Conservation (phyloP, 2,797 vertebrate genomes). For the Chiropotes sagulatus region DNA sequence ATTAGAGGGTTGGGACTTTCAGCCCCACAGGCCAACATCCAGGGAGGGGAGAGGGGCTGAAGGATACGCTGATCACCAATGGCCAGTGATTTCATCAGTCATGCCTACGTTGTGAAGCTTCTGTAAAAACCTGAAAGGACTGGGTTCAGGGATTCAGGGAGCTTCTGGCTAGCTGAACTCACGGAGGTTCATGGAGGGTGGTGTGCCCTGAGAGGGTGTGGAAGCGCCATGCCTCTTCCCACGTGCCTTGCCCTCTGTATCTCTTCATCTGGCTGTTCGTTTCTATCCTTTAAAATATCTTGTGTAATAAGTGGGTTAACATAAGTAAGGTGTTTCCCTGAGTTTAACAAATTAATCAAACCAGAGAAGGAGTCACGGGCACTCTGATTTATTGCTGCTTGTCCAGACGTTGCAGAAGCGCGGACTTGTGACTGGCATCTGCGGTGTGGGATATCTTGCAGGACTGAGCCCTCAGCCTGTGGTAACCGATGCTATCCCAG, state of each 20-base stretch:
- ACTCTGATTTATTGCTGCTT: background rate
- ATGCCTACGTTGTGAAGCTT: background rate
- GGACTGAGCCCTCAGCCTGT: background rate
- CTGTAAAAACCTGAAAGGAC: background rate
- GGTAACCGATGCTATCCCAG: background rate
- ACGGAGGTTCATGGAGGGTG: background rate
- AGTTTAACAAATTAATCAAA: background rate
- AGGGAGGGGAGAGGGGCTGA: background rate
- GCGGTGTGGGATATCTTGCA: background rate
- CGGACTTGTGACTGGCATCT: background rate
- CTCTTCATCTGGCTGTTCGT: background rate
- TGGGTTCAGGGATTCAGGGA: background rate
- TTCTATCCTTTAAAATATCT: background rate
- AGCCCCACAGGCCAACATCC: background rate
- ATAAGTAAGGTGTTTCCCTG: background rate
- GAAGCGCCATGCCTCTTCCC: background rate
- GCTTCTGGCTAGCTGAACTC: background rate
- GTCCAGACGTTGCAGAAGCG: background rate
- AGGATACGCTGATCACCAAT: background rate
- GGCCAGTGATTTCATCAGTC: background rate
- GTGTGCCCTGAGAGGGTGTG: too few species aligned
- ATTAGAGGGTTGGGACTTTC: background rate
- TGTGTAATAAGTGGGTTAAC: background rate
- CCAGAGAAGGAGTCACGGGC: background rate
- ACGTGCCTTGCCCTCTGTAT: rapidly evolving